phyloP scores from a whole-genome alignment of 2,113 vertebrate genomes.

The Microcebus tavaratra region DNA sequence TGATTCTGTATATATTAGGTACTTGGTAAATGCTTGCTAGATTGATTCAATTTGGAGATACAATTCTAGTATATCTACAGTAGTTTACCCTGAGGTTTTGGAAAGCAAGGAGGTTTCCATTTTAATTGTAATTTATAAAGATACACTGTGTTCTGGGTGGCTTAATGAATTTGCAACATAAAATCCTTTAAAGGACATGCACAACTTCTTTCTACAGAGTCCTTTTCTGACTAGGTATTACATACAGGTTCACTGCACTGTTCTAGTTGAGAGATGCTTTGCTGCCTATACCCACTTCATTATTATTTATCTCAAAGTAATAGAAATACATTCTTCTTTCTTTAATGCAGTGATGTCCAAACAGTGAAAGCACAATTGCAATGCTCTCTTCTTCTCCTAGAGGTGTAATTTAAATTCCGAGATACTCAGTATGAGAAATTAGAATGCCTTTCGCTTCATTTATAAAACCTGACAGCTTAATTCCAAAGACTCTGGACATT shows the following conservation, averaged over 20 bases:
- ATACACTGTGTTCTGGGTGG: background rate
- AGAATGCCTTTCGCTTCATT: constrained; percentile 70
- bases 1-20: background rate
- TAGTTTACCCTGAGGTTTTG: background rate
- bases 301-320: constrained; percentile 40
- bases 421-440: constrained; percentile 65
- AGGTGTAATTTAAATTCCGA: constrained; percentile 68
- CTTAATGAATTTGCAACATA: background rate
- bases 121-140: background rate
- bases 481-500: constrained; percentile 71
- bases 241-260: background rate
- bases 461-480: constrained; percentile 79
- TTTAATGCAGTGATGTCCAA: background rate
- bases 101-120: background rate
- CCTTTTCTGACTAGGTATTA: background rate
- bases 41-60: background rate
- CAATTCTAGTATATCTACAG: background rate
- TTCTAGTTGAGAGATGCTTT: background rate
- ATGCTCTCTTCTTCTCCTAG: background rate
- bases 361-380: background rate
- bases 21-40: background rate
- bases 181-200: background rate
- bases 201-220: background rate
- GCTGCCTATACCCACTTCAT: background rate
- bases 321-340: background rate